Percentiles rank a stretch among this genome's conserved stretches.
Evolutionary conservation across 2,888 invertebrate genomes (phyloP).

Genomic region (Ariolimax columbianus): DNA sequence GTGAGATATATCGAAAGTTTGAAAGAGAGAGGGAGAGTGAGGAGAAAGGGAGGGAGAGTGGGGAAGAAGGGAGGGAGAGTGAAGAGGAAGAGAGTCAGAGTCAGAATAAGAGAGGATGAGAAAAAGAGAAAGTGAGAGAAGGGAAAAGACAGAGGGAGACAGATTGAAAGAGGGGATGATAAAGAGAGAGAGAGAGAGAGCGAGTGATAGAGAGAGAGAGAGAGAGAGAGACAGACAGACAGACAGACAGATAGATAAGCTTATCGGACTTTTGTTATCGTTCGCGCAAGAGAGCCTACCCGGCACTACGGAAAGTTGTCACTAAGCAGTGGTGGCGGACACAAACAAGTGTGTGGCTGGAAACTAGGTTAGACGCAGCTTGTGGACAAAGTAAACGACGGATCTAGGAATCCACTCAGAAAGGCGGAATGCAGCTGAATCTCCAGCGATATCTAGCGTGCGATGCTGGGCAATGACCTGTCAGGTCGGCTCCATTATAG

Average conservation of each 20-base stretch:
- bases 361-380: not conserved
- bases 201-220: not conserved
- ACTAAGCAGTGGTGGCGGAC: not conserved
- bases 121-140: not conserved
- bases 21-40: not conserved
- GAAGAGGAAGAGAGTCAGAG: not conserved
- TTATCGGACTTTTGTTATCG: no score
- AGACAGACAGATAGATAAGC: not conserved
- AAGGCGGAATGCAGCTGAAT: not conserved
- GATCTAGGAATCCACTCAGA: not conserved
- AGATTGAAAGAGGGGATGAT: not conserved
- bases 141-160: not conserved
- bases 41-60: not conserved
- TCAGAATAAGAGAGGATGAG: not conserved
- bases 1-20: not conserved
- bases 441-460: not conserved
- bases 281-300: no score
- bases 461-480: not conserved
- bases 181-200: slow-evolving; percentile 14
- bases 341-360: not conserved
- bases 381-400: not conserved
- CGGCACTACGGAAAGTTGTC: not conserved
- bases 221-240: not conserved
- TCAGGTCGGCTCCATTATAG: not conserved
- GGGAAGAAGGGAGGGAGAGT: not conserved